Base-by-base conservation (phyloP, 2,797 vertebrate species). In the Avahi laniger region DNA sequence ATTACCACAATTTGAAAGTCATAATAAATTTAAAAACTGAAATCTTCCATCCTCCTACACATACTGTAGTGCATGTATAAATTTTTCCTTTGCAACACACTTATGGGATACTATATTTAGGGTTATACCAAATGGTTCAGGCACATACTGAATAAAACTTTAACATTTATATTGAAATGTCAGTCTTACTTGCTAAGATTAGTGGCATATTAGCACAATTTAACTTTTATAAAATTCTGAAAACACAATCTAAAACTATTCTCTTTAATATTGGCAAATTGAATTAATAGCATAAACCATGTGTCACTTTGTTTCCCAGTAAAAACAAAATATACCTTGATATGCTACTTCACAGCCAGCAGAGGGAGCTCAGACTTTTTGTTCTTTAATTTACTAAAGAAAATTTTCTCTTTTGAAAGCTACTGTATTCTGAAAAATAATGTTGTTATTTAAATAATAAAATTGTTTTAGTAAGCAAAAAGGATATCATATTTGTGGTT, bases 311-410 rank as follows among this genome's bases (percentile, higher is more conserved):
- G 28, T 86, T 89, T 61, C n/a, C 52, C 65, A 65, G 48, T 41
- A 67, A 97, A 96, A 92, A 63, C 61, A 88, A 91, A 87, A 46
- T 85, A 48, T 4, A 78, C 2, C 48, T 84, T 93, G 50, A 73
- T 82, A 73, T 97, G 54, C 18, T 91, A 41, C 96, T 79, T 30
- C 28, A 46, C 35, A 86, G 10, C 98, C 98, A 98, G 98, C 70
- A 98, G 98, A 98, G 98, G 98, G 98, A 98, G 98, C 98, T 96
- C 98, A 97, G 93, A 93, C 69, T 65, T 95, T 41, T 97, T 79
- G 28, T 78, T 91, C 20, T 92, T 78, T 83, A 94, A 86, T 22
- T 92, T 79, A 48, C 11, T 81, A 78, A 72, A 65, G 52, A 97
- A 92, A 80, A 85, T 84, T 87, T 96, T 93, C 54, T 82, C n/a